Conservation (phyloP, 2,797 vertebrate genomes). For the Telmatherina bonti region DNA sequence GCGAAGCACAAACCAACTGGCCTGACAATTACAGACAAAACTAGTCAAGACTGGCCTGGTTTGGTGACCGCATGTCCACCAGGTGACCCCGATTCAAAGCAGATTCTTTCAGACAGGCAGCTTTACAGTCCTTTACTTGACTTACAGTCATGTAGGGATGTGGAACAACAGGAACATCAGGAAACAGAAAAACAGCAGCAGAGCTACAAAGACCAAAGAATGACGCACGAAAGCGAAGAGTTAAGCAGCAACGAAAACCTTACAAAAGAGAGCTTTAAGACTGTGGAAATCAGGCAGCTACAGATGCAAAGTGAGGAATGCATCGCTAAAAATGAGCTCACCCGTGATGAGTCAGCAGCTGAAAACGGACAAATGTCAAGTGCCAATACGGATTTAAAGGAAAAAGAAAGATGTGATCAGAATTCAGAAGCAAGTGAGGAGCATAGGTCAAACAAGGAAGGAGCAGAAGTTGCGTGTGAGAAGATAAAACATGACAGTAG, state of each 20-base stretch:
- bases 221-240: slow-evolving; percentile 8
- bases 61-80: slow-evolving; percentile 7
- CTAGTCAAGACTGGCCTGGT: slow-evolving; percentile 7
- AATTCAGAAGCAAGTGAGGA: slow-evolving; percentile 17
- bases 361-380: slow-evolving; percentile 29
- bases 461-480: slow-evolving; percentile 15
- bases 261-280: slow-evolving; percentile 19
- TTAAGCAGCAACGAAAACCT: background rate
- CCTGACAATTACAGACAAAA: background rate
- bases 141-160: slow-evolving; percentile 9
- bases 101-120: slow-evolving; percentile 19
- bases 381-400: slow-evolving; percentile 32
- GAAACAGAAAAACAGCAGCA: slow-evolving; percentile 9
- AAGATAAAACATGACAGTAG: slow-evolving; percentile 13
- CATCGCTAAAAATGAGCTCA: slow-evolving; percentile 1
- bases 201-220: background rate
- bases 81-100: slow-evolving; percentile 5
- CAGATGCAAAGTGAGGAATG: slow-evolving; percentile 22
- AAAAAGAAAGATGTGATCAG: slow-evolving; percentile 14
- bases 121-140: slow-evolving; percentile 3
- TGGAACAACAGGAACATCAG: slow-evolving; percentile 14
- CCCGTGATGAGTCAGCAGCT: slow-evolving; percentile 6
- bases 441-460: slow-evolving; percentile 22
- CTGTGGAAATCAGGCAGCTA: slow-evolving; percentile 3
- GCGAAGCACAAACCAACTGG: slow-evolving; percentile 15